These are phyloP conservation scores for Blera fallax DNA, from an alignment of 2,888 invertebrate genomes.

Conservation along the genomic window DNA sequence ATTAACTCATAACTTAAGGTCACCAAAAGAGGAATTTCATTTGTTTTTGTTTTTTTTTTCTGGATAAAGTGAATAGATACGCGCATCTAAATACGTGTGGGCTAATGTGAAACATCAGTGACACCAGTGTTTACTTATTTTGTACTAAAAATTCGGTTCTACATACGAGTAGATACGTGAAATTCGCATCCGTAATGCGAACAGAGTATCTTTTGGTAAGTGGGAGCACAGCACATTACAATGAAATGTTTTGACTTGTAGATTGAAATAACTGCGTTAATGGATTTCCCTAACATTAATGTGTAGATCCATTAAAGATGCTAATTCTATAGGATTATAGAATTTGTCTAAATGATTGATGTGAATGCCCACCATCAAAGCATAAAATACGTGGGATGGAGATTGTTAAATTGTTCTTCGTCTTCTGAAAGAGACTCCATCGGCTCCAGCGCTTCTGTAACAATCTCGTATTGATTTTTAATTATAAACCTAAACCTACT, in stretches of 20 bases:
- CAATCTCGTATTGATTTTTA: neutral
- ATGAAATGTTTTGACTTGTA: neutral
- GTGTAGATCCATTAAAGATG: neutral
- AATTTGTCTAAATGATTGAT: neutral
- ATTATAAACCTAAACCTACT: neutral
- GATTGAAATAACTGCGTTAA: neutral
- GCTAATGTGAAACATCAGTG: neutral
- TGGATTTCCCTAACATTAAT: neutral
- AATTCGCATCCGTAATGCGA: too few species aligned
- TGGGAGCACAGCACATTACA: neutral
- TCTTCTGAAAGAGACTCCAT: neutral
- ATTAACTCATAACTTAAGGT: constrained; percentile 21
- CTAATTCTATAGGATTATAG: neutral
- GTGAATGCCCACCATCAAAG: neutral
- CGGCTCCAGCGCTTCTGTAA: neutral
- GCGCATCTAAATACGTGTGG: neutral
- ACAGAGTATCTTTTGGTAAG: too few species aligned
- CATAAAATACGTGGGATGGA: neutral
- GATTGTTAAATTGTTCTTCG: neutral
- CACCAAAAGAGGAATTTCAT: constrained; percentile 10
- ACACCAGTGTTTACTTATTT: neutral
- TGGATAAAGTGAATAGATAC: neutral
- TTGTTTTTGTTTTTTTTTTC: constrained; percentile 6
- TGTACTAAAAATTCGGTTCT: neutral
- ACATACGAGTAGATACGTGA: too few species aligned